These are phyloP conservation scores for Axis porcinus DNA, from an alignment of 2,113 vertebrate species.

Conservation along the genomic window DNA sequence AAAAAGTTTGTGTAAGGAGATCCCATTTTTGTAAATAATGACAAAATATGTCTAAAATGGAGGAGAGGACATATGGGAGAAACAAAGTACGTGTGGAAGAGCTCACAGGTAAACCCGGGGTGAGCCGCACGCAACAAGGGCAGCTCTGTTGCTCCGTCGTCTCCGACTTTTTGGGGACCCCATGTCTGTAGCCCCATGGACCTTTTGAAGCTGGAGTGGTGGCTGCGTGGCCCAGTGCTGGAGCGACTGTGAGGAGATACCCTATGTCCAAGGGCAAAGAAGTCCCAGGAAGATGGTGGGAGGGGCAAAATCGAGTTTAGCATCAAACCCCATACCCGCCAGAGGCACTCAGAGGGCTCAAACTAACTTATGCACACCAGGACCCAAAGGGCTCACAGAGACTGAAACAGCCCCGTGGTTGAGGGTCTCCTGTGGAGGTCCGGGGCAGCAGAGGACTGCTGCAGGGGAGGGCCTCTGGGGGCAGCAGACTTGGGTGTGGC, in stretches of 20 bases:
- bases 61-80: not conserved
- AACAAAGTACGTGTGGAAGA: not conserved
- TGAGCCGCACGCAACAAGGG: rapidly evolving
- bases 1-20: not conserved
- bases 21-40: not conserved
- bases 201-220: not conserved
- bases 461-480: not conserved
- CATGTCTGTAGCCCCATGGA: not conserved
- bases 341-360: not conserved
- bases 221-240: not conserved
- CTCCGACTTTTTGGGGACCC: not conserved
- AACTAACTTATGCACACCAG: not conserved
- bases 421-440: not conserved
- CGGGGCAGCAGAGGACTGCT: rapidly evolving
- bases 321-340: not conserved
- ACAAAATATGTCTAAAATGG: not conserved
- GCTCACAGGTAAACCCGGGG: not conserved
- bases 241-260: not conserved
- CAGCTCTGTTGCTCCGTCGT: not conserved
- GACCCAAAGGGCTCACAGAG: not conserved
- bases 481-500: not conserved
- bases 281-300: not conserved
- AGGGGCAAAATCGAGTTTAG: not conserved
- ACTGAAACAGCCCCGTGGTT: not conserved
- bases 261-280: not conserved